Evolutionary conservation across 2,797 vertebrate species (phyloP), one percentile per base, ranked within the genome.

Genomic region (Phataginus tricuspis): DNA sequence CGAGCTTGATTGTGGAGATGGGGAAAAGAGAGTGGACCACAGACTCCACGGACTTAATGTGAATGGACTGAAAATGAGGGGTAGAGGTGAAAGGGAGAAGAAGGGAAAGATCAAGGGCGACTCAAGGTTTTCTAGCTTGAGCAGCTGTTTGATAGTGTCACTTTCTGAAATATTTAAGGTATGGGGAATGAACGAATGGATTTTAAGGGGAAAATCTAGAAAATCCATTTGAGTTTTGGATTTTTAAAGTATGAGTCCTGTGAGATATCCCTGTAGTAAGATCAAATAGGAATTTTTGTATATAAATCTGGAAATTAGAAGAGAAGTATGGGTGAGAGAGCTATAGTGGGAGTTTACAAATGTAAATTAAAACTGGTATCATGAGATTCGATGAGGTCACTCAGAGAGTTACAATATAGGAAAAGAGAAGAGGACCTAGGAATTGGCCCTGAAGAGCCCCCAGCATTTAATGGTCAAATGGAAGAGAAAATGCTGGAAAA

Each of bases 101-200:
- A 57, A 19, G 42, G 25, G 21, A 77, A 21, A 55, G 84, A 31
- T 12, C 31, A 31, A 34, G 63, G 25, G 64, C 31, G n/a, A 69
- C 25, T 92, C 5, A 9, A 29, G 61, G 59, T 51, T 68, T 86
- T 86, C 59, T 51, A 64, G 61, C 37, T 77, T 63, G 45, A 86
- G 25, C 23, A 29, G 12, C 74, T 91, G 16, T 34, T 27, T 63
- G 68, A 31, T 69, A 77, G 42, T 29, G 27, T 79, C 16, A 25
- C 59, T 84, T 90, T 82, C 63, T 78, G 80, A 94, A 95, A 37
- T 92, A 23, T 82, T 95, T 42, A 83, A 42, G 29, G 13, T 71
- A 5, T 77, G 19, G 23, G 27, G 49, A 13, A 21, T 72, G 27
- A 25, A 86, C 78, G 27, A 83, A 39, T 78, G 63, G n/a, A 57